These are phyloP conservation scores for Phanerotoma sp. DNA, from an alignment of 2,888 invertebrate species.

Conservation along the genomic window DNA sequence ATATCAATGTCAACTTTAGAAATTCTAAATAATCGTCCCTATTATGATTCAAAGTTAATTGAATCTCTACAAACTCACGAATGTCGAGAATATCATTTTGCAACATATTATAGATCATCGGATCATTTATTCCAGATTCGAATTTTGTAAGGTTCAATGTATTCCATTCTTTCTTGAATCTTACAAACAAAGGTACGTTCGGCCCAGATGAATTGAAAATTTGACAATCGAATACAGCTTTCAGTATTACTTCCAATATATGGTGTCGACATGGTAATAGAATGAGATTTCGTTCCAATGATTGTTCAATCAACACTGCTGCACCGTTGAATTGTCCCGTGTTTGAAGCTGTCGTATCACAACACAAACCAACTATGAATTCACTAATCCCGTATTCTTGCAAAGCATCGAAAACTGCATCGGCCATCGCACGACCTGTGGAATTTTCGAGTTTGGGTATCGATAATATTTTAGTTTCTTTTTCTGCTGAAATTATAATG, in stretches of 20 bases:
- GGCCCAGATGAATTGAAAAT: constrained; percentile 1
- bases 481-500: constrained; percentile 3
- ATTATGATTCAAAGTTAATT: background rate
- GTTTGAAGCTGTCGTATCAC: constrained; percentile 5
- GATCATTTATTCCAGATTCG: constrained; percentile 1
- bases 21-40: constrained; percentile 11
- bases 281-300: constrained; percentile 8
- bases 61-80: background rate
- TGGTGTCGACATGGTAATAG: constrained; percentile 10
- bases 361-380: constrained; percentile 9
- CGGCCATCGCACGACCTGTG: constrained; percentile 1
- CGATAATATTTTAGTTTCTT: constrained; percentile 6
- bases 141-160: background rate
- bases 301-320: constrained; percentile 8
- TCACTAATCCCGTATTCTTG: constrained; percentile 11
- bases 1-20: constrained; percentile 11
- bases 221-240: background rate
- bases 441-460: constrained; percentile 5
- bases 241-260: constrained; percentile 5
- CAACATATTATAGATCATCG: constrained; percentile 2
- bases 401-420: constrained; percentile 7
- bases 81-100: constrained; percentile 2
- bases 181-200: background rate
- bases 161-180: background rate
- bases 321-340: constrained; percentile 3